phyloP scores from a whole-genome alignment of 2,113 vertebrate species.

The Spilogale gracilis region DNA sequence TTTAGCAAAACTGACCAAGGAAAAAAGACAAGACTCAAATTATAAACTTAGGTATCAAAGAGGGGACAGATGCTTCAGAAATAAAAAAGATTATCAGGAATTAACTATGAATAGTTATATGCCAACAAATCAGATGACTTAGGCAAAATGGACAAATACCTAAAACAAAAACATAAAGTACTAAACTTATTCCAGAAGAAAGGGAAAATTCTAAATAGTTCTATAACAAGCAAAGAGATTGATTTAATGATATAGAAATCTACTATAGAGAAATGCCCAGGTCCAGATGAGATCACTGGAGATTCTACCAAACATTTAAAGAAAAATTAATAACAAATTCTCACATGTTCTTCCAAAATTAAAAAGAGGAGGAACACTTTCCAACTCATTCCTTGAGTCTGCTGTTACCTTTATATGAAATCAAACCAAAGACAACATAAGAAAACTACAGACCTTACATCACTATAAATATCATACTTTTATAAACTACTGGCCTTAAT shows the following conservation, averaged over 20 bases:
- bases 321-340: background rate
- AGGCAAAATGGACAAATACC: background rate
- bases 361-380: background rate
- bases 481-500: background rate
- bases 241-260: background rate
- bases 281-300: background rate
- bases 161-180: background rate
- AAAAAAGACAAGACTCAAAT: background rate
- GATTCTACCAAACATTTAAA: background rate
- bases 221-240: background rate
- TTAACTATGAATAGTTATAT: background rate
- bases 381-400: background rate
- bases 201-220: background rate
- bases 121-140: background rate
- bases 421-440: background rate
- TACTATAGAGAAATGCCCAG: background rate
- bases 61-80: background rate
- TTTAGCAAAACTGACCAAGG: background rate
- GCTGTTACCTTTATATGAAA: background rate
- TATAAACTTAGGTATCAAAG: background rate
- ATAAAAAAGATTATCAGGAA: background rate
- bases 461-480: background rate
- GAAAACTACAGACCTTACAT: background rate
- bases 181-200: background rate
- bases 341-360: background rate